Percentiles rank a stretch among this genome's conserved stretches.
phyloP scores from a whole-genome alignment of 2,888 invertebrate species.

The Bembecia ichneumoniformis region DNA sequence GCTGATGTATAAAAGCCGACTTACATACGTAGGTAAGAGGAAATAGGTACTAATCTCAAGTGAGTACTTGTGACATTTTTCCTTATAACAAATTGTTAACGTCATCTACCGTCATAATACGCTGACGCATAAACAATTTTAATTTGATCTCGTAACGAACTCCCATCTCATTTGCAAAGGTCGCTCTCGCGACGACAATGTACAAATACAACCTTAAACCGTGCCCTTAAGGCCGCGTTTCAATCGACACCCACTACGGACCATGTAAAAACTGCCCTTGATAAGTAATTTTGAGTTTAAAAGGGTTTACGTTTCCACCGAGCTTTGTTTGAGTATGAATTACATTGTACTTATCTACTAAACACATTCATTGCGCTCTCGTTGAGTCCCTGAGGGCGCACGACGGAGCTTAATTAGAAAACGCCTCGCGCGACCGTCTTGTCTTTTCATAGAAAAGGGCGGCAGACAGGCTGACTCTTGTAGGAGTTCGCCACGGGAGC shows the following conservation, averaged over 20 bases:
- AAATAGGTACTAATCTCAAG: too few relatives aligned
- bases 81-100: background rate
- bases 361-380: too few relatives aligned
- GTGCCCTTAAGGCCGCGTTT: slow-evolving; percentile 19
- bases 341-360: too few relatives aligned
- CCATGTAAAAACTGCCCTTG: slow-evolving; percentile 25
- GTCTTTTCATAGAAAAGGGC: background rate
- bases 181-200: background rate
- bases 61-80: too few relatives aligned
- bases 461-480: background rate
- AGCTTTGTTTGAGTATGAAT: slow-evolving; percentile 3
- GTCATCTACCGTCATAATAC: slow-evolving; percentile 2
- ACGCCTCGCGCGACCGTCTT: background rate
- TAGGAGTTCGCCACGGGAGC: too few relatives aligned
- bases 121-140: slow-evolving; percentile 24
- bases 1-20: too few relatives aligned
- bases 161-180: slow-evolving; percentile 23
- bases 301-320: slow-evolving; percentile 9
- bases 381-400: too few relatives aligned
- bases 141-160: slow-evolving; percentile 29
- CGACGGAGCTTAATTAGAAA: background rate
- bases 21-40: too few relatives aligned
- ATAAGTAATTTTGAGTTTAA: slow-evolving; percentile 14
- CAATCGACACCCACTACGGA: slow-evolving; percentile 20
- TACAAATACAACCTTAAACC: too few relatives aligned